A percentile compares a stretch with the other conserved stretches of the same genome.
Conservation (phyloP, 2,888 invertebrate species). For the Pegoplata infirma region DNA sequence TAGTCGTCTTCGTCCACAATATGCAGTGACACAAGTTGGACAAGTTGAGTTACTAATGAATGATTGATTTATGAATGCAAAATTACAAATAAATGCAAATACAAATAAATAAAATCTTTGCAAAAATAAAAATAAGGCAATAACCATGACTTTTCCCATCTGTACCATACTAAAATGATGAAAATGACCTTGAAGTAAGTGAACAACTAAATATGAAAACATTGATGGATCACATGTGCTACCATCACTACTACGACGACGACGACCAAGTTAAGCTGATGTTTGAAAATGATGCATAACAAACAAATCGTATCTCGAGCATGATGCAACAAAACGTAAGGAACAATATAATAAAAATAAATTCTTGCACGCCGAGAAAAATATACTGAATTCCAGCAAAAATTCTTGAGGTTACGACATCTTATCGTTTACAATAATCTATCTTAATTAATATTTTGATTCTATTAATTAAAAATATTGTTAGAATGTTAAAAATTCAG, state of each 20-base stretch:
- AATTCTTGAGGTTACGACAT: no score
- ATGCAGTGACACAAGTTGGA: conserved; percentile 56
- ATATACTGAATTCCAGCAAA: no score
- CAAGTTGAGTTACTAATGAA: conserved; percentile 59
- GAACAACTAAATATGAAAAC: conserved; percentile 50
- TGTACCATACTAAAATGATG: conserved; percentile 48
- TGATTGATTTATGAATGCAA: conserved; percentile 63
- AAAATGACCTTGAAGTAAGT: conserved; percentile 59
- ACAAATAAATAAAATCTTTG: conserved; percentile 30
- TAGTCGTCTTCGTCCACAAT: conserved; percentile 44
- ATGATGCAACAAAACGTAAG: conserved; percentile 39
- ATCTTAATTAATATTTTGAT: no score
- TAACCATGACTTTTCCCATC: conserved; percentile 54
- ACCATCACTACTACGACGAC: conserved; percentile 34
- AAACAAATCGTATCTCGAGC: not conserved
- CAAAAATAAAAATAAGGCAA: conserved; percentile 16
- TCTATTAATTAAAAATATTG: no score
- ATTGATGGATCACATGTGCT: conserved; percentile 61
- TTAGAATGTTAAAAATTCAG: no score
- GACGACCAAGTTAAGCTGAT: conserved; percentile 46
- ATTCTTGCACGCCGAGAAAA: no score
- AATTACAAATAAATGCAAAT: conserved; percentile 46
- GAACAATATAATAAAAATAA: not conserved
- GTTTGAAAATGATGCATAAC: conserved; percentile 43
- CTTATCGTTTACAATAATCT: no score